Percentiles rank a stretch among this genome's conserved stretches.
Evolutionary conservation across 2,797 vertebrate species (phyloP).

Genomic region (Podarcis siculus): DNA sequence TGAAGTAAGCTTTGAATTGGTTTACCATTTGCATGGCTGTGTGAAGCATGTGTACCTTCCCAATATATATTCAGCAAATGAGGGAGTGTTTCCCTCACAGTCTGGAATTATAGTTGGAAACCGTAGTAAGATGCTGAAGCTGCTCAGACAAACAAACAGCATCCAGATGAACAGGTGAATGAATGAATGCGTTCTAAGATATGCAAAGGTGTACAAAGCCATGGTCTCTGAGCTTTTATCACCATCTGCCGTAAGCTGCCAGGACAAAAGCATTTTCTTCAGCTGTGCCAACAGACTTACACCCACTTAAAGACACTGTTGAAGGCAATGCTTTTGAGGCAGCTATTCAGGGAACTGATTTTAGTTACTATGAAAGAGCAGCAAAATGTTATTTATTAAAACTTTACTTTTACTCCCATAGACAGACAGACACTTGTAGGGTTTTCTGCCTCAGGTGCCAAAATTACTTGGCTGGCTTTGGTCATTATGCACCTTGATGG

Average conservation of each 20-base stretch:
- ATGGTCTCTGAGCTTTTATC: neutral
- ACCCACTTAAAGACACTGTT: neutral
- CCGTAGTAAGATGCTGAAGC: neutral
- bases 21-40: neutral
- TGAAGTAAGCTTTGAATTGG: neutral
- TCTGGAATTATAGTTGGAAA: neutral
- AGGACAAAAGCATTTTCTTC: neutral
- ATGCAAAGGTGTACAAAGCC: neutral
- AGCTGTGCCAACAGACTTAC: neutral
- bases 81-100: neutral
- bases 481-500: neutral
- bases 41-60: neutral
- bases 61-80: neutral
- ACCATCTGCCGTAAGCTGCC: neutral
- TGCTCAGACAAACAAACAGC: no score
- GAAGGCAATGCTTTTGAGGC: neutral
- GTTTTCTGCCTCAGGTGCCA: no score
- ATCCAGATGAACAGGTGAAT: no score
- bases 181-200: neutral
- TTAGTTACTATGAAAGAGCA: no score
- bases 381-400: no score
- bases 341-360: no score
- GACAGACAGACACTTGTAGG: no score
- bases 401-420: no score
- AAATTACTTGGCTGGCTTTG: neutral